Conservation (phyloP, 2,797 vertebrate genomes). For the Octomys mimax region DNA sequence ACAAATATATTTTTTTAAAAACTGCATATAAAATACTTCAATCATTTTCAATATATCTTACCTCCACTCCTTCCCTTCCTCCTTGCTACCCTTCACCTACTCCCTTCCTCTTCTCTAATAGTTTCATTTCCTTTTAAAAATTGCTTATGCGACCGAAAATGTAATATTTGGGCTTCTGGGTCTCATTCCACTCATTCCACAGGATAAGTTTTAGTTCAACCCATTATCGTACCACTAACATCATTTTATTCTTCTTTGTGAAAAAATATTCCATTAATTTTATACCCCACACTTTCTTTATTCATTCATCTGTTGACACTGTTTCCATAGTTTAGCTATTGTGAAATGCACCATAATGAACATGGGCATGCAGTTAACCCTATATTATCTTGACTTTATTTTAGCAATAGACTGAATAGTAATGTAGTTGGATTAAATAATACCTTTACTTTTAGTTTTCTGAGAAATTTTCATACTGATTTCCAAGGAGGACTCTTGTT, state of each 20-base stretch:
- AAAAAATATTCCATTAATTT: background rate
- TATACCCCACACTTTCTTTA: background rate
- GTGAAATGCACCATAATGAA: background rate
- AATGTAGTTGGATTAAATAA: background rate
- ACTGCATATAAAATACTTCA: background rate
- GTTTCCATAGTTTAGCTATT: background rate
- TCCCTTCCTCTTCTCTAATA: background rate
- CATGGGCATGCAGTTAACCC: background rate
- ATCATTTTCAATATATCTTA: background rate
- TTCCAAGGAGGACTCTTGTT: constrained; percentile 82
- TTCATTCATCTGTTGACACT: background rate
- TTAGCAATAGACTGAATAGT: background rate
- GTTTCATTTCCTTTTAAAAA: background rate
- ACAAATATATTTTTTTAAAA: no score
- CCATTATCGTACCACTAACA: background rate
- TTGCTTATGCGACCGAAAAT: background rate
- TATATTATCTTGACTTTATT: background rate
- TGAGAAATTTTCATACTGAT: background rate
- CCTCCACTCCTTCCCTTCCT: background rate
- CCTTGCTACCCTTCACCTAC: background rate
- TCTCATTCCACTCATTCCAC: background rate
- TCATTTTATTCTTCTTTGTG: background rate
- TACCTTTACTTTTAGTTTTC: background rate
- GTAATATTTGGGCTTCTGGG: background rate
- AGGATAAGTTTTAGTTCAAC: background rate